These are phyloP conservation scores for Rhagoletis zephyria DNA, from an alignment of 1,140 invertebrate species.

Conservation along the genomic window DNA sequence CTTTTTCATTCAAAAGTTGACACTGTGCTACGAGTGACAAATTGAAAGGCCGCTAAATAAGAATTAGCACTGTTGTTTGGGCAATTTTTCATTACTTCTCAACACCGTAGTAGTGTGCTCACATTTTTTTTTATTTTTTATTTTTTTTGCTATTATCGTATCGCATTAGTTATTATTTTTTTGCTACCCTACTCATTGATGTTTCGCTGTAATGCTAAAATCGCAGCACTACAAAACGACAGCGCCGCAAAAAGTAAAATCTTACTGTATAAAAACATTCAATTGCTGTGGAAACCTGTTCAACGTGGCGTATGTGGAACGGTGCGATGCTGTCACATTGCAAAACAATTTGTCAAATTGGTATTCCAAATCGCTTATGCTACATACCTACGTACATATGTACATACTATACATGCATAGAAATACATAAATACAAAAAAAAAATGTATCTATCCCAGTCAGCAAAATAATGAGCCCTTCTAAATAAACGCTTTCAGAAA, in stretches of 20 bases:
- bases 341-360: slow-evolving; percentile 49
- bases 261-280: neutral
- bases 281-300: neutral
- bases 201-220: neutral
- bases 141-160: neutral
- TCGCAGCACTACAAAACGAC: neutral
- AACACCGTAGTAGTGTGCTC: neutral
- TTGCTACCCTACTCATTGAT: neutral
- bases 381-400: too few species aligned
- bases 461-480: too few species aligned
- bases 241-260: neutral
- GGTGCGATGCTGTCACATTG: neutral
- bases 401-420: too few species aligned
- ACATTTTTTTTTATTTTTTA: neutral
- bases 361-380: neutral
- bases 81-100: neutral
- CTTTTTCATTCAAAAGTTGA: neutral
- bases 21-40: neutral
- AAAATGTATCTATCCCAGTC: too few species aligned
- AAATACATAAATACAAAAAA: too few species aligned
- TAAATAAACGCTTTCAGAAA: too few species aligned
- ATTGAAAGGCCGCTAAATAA: neutral
- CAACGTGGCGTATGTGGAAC: slow-evolving; percentile 40
- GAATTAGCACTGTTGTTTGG: neutral
- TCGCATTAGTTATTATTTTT: neutral